These are phyloP conservation scores for Nanorana parkeri DNA, from an alignment of 2,113 vertebrate genomes.

Conservation along the genomic window DNA sequence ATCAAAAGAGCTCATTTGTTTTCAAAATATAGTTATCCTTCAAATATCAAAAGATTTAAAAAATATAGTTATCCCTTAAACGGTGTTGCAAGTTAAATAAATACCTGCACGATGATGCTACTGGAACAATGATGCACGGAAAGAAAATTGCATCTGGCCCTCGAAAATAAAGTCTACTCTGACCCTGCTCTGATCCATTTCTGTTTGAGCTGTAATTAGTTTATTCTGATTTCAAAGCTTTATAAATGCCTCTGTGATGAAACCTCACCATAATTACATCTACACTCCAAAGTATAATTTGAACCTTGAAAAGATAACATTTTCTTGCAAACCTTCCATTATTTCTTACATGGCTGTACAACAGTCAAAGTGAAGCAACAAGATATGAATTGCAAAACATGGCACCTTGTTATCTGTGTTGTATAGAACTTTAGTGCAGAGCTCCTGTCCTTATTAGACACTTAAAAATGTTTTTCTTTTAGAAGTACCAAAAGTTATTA, in stretches of 20 bases:
- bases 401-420: conserved; percentile 6
- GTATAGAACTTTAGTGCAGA: conserved; percentile 3
- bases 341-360: conserved; percentile 2
- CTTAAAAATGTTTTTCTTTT: conserved; percentile 23
- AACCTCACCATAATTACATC: not conserved
- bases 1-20: too few species aligned
- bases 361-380: not conserved
- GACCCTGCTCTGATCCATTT: too few species aligned
- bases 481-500: not conserved
- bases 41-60: too few species aligned
- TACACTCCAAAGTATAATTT: not conserved
- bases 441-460: conserved; percentile 2
- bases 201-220: not conserved
- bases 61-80: too few species aligned
- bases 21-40: too few species aligned
- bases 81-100: too few species aligned
- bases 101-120: too few species aligned
- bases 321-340: not conserved
- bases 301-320: not conserved
- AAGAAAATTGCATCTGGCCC: too few species aligned
- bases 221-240: not conserved
- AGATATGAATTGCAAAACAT: not conserved
- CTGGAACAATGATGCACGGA: too few species aligned
- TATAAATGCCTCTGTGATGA: not conserved
- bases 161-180: too few species aligned